Evolutionary conservation across 2,797 vertebrate species (phyloP), one percentile per base, ranked within the genome.

Genomic region (Cyclopterus lumpus): DNA sequence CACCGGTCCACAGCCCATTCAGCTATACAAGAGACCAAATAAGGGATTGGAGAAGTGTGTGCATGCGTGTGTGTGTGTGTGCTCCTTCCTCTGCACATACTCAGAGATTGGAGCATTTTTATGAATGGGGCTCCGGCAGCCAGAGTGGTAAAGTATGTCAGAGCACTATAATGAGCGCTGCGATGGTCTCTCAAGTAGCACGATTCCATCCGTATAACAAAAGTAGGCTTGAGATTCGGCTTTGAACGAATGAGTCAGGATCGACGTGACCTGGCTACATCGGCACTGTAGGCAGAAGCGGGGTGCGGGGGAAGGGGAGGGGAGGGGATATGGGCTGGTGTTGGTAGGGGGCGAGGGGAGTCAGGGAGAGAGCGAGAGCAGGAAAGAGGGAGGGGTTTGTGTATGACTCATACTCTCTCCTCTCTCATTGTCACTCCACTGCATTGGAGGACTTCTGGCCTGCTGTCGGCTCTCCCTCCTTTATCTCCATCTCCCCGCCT

Each of bases 391-490:
- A 79, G 91, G 89, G 85, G 87, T 75, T 80, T 89, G 78, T 77
- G 83, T 90, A 92, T 94, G 93, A 94, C 88, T 93, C 93, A 94
- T 92, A 80, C 90, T 85, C 85, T 69, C 86, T 89, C 83, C 83
- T 83, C 88, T 87, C 87, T 90, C 88, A 88, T 89, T 92, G 91
- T 91, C 88, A 88, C 91, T 91, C 86, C 84, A 82, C 90, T 91
- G 91, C 92, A 82, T 48, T 82, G 83, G 86, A 91, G 78, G 83
- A 90, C 91, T 86, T 87, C 78, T 88, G 86, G 86, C 72, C 87
- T 65, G 61, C 78, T 81, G 75, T 82, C 86, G 81, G 82, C 72
- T 86, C 80, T 79, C 81, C 84, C 69, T 73, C 65, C 78, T 81
- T 76, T 74, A 79, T 81, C 81, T 80, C 69, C 77, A 65, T 74